Percentiles rank a stretch among this genome's conserved stretches.
Evolutionary conservation across 2,113 vertebrate genomes (phyloP).

Genomic region (Colinus virginianus): DNA sequence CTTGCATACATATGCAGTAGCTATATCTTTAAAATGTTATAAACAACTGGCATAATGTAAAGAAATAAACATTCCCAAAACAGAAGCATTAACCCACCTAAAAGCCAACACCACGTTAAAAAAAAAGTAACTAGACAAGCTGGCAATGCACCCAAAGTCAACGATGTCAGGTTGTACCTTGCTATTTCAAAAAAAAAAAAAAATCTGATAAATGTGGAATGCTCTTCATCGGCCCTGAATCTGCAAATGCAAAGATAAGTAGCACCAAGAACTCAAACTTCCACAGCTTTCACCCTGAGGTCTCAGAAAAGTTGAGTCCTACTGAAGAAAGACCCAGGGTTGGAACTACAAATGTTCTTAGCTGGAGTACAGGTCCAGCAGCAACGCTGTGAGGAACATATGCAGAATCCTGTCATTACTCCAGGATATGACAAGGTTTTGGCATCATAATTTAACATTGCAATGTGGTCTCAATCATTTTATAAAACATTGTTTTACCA

Average conservation of each 20-base stretch:
- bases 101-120: not conserved
- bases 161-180: not conserved
- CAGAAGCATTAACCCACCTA: not conserved
- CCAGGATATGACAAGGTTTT: conserved; percentile 79
- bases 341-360: not conserved
- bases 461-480: conserved; percentile 81
- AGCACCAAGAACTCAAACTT: not conserved
- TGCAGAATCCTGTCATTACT: conserved; percentile 67
- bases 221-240: not conserved
- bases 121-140: not conserved
- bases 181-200: not conserved
- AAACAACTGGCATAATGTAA: not conserved
- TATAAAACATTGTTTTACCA: conserved; percentile 79
- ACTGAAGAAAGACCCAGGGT: not conserved
- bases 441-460: conserved; percentile 79
- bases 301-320: not conserved
- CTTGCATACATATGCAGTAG: not conserved
- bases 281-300: not conserved
- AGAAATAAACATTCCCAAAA: not conserved
- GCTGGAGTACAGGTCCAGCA: not conserved
- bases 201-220: not conserved
- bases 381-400: conserved; percentile 8
- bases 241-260: not conserved
- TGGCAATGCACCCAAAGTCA: not conserved
- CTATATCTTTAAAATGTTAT: not conserved